These are phyloP conservation scores for Thryonomys swinderianus DNA, from an alignment of 2,113 vertebrate species.

Conservation along the genomic window DNA sequence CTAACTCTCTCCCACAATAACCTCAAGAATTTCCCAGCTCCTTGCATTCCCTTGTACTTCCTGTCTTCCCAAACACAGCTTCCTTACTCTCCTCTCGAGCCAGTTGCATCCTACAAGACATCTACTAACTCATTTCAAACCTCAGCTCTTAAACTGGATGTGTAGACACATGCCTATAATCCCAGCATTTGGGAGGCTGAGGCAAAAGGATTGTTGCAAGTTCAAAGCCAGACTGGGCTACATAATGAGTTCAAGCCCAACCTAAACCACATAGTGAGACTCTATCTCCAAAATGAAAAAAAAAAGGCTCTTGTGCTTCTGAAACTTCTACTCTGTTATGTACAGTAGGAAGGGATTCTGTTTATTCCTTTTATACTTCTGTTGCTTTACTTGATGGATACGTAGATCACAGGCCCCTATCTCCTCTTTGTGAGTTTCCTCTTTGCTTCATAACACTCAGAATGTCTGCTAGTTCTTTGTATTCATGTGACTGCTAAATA, in stretches of 20 bases:
- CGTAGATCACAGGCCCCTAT: background rate
- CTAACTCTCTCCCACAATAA: background rate
- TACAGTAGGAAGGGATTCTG: background rate
- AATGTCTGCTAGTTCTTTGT: background rate
- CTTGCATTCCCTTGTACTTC: no score
- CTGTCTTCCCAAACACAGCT: background rate
- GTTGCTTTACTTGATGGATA: background rate
- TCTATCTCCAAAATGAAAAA: background rate
- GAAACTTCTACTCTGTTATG: background rate
- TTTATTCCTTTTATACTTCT: background rate
- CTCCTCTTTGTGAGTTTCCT: constrained; percentile 2
- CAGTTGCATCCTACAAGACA: background rate
- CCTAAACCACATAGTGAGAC: no score
- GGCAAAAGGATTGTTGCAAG: no score
- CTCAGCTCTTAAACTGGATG: background rate
- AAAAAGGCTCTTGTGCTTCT: background rate
- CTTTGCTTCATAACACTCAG: constrained; percentile 14
- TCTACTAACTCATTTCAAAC: background rate
- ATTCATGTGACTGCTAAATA: background rate
- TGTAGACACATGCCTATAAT: no score
- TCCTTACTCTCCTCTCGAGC: background rate
- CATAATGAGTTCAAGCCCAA: no score
- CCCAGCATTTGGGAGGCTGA: no score
- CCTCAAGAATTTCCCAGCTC: background rate
- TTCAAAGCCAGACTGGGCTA: no score